phyloP scores from a whole-genome alignment of 2,113 vertebrate species.

The Psammodynastes pulverulentus region DNA sequence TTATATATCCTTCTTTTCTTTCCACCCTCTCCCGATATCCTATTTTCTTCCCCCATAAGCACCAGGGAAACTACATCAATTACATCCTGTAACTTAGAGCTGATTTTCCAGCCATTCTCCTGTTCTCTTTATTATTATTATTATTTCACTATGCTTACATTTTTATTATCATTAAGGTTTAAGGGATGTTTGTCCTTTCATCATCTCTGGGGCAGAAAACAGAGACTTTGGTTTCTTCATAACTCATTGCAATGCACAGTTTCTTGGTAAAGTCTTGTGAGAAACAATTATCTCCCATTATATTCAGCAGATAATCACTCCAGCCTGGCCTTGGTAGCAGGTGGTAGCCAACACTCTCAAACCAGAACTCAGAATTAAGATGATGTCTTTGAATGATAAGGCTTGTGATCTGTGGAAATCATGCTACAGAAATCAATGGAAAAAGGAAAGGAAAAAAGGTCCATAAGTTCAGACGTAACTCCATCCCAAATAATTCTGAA shows the following conservation, averaged over 20 bases:
- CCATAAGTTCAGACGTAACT: too few relatives aligned
- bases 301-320: constrained; percentile 4
- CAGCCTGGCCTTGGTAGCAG: constrained; percentile 2
- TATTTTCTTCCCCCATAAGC: background rate
- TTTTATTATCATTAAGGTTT: background rate
- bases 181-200: background rate
- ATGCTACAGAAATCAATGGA: background rate
- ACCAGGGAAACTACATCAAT: background rate
- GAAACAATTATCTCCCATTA: constrained; percentile 23
- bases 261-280: constrained; percentile 39
- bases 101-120: background rate
- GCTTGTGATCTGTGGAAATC: background rate
- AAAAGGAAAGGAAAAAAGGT: background rate
- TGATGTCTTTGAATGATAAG: constrained; percentile 28
- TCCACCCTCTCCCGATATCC: rapidly evolving
- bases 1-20: background rate
- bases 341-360: constrained; percentile 9
- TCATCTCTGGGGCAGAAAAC: background rate
- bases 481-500: too few relatives aligned
- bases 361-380: background rate
- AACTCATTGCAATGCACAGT: constrained; percentile 30
- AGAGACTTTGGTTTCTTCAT: constrained; percentile 25
- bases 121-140: background rate
- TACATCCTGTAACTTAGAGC: background rate
- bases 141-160: background rate